A percentile compares a stretch with the other conserved stretches of the same genome.
Conservation (phyloP, 2,797 vertebrate species). For the Leptoclinus maculatus region DNA sequence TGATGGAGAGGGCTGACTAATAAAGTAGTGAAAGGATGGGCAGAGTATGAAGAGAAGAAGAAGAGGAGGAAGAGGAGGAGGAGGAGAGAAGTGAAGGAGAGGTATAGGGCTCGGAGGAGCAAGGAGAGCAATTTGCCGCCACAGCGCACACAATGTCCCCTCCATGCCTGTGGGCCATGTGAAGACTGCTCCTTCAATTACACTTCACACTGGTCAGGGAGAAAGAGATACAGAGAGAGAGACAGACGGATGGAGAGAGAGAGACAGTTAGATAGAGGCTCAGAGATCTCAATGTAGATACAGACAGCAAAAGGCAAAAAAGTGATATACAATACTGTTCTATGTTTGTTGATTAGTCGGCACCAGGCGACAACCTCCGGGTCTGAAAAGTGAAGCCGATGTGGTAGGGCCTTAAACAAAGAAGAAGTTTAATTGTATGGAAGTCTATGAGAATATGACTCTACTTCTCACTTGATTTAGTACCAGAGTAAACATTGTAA, state of each 20-base stretch:
- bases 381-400: not conserved
- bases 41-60: slow-evolving; percentile 63
- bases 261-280: slow-evolving; percentile 34
- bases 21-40: slow-evolving; percentile 72
- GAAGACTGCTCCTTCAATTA: slow-evolving; percentile 84
- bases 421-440: not conserved
- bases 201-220: slow-evolving; percentile 78
- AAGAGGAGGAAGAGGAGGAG: slow-evolving; percentile 52
- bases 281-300: slow-evolving; percentile 30
- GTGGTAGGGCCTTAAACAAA: not conserved
- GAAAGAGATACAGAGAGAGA: slow-evolving; percentile 61
- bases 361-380: not conserved
- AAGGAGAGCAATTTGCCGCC: slow-evolving; percentile 84
- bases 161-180: slow-evolving; percentile 81
- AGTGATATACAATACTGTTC: not conserved
- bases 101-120: slow-evolving; percentile 73
- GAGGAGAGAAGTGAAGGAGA: slow-evolving; percentile 70
- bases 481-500: not conserved
- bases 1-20: slow-evolving; percentile 64
- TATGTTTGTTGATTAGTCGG: not conserved
- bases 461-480: too few relatives aligned
- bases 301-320: not conserved
- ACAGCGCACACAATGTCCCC: slow-evolving; percentile 84
- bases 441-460: not conserved
- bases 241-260: slow-evolving; percentile 39